phyloP scores from a whole-genome alignment of 2,113 vertebrate species.

The Paedocypris sp. region DNA sequence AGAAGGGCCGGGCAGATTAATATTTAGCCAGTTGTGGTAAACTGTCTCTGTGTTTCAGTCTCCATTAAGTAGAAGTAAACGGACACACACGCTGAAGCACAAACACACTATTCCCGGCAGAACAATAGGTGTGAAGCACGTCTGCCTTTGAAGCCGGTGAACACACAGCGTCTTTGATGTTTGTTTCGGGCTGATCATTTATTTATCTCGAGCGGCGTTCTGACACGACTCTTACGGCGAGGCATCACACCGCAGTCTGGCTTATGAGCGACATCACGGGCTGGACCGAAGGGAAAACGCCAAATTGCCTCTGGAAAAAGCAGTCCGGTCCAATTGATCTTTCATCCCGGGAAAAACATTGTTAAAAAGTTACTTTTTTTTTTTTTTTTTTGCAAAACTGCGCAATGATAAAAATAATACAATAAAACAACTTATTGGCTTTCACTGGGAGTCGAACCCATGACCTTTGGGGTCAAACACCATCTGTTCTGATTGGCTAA shows the following conservation, averaged over 20 bases:
- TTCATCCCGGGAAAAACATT: not conserved
- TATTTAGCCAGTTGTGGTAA: constrained; percentile 5
- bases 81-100: not conserved
- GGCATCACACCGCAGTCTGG: not conserved
- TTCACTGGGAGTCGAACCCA: too few relatives aligned
- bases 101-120: constrained; percentile 38
- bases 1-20: constrained; percentile 26
- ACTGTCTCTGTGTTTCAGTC: not conserved
- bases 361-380: too few relatives aligned
- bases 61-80: constrained; percentile 22
- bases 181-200: constrained; percentile 59
- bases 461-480: too few relatives aligned
- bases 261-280: not conserved
- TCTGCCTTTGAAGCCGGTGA: constrained; percentile 52
- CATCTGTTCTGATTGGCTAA: too few relatives aligned
- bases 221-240: constrained; percentile 30
- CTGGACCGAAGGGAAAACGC: not conserved
- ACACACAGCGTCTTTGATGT: constrained; percentile 57
- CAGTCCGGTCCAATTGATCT: not conserved
- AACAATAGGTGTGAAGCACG: constrained; percentile 34
- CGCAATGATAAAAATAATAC: too few relatives aligned
- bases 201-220: constrained; percentile 51
- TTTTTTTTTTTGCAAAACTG: too few relatives aligned
- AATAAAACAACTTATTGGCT: too few relatives aligned
- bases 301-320: not conserved